Percentiles rank a stretch among this genome's conserved stretches.
phyloP scores from a whole-genome alignment of 2,888 invertebrate species.

The Pyrocoelia pectoralis region DNA sequence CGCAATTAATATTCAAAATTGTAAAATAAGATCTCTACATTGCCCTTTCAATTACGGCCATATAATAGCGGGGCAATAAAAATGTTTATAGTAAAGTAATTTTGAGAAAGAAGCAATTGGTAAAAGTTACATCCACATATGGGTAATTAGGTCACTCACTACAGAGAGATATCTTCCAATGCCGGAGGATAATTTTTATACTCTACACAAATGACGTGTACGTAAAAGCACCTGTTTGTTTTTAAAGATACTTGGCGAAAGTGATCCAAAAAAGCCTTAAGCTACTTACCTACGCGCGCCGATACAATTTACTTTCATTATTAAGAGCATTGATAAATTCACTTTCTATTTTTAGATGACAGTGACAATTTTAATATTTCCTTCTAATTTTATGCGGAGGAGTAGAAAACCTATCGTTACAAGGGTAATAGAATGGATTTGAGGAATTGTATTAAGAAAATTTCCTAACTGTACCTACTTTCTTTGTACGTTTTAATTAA shows the following conservation, averaged over 20 bases:
- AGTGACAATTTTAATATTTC: too few species aligned
- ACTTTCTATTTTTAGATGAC: slow-evolving; percentile 9
- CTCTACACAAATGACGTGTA: slow-evolving; percentile 2
- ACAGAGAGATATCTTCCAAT: slow-evolving; percentile 20
- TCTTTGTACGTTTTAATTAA: too few species aligned
- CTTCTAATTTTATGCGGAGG: too few species aligned
- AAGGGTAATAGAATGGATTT: too few species aligned
- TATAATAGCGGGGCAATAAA: not conserved
- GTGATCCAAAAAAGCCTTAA: slow-evolving; percentile 22
- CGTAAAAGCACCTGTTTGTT: slow-evolving; percentile 25
- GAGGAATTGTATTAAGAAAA: too few species aligned
- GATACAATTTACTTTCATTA: slow-evolving; percentile 31
- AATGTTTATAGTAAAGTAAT: not conserved
- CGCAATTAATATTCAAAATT: not conserved
- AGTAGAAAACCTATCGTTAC: too few species aligned
- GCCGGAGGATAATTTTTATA: slow-evolving; percentile 28
- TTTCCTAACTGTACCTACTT: too few species aligned
- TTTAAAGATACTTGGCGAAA: slow-evolving; percentile 30
- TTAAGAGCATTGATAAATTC: slow-evolving; percentile 10
- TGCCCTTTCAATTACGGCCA: slow-evolving; percentile 2
- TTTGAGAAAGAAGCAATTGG: not conserved
- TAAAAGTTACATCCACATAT: slow-evolving; percentile 18
- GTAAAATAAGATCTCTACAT: not conserved
- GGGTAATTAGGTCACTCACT: slow-evolving; percentile 25
- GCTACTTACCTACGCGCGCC: slow-evolving; percentile 27